Percentiles rank a stretch among this genome's conserved stretches.
These are phyloP conservation scores for Amiota mariae DNA, from an alignment of 2,888 invertebrate genomes.

Conservation along the genomic window DNA sequence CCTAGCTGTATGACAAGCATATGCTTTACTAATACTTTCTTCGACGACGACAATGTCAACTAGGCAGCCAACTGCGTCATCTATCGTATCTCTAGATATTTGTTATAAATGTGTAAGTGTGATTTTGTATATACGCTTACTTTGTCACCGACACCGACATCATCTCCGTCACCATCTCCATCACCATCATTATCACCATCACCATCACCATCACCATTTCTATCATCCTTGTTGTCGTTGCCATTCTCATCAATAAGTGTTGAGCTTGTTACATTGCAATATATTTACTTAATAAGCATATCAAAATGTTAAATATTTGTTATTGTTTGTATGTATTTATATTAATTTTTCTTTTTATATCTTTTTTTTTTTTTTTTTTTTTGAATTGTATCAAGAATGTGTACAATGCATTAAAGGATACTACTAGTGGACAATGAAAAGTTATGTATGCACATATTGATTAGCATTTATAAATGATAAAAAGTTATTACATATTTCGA, in stretches of 20 bases:
- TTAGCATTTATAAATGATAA: too few species aligned
- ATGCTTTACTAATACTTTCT: too few species aligned
- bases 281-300: conserved; percentile 14
- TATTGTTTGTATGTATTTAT: background rate
- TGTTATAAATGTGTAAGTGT: conserved; percentile 5
- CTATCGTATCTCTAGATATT: background rate
- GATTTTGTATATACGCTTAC: conserved; percentile 17
- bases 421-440: too few species aligned
- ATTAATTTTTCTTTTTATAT: conserved; percentile 21
- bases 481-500: too few species aligned
- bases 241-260: conserved; percentile 43
- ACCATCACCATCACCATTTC: background rate
- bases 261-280: background rate
- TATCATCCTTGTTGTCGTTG: background rate
- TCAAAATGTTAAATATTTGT: conserved; percentile 1
- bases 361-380: background rate
- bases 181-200: conserved; percentile 37
- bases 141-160: too few species aligned
- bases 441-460: too few species aligned
- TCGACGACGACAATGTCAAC: too few species aligned
- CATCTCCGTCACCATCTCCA: conserved; percentile 37
- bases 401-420: too few species aligned
- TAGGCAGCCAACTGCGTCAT: background rate
- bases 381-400: too few species aligned
- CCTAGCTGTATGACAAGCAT: background rate